Conservation (phyloP, 2,797 vertebrate species). For the Lerista edwardsae region DNA sequence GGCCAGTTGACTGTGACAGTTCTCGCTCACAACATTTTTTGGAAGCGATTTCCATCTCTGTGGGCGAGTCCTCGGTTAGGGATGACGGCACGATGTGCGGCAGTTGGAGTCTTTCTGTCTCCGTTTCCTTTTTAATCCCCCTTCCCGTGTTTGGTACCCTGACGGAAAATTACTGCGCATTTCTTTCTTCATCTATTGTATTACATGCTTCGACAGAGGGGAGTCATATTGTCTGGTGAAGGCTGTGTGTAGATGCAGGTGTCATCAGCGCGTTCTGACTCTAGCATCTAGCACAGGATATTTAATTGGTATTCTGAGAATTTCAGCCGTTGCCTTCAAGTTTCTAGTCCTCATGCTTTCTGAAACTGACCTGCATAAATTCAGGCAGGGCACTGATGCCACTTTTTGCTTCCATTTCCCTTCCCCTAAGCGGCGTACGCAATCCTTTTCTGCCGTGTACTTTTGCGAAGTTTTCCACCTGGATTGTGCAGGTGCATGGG, state of each 20-base stretch:
- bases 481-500: not conserved
- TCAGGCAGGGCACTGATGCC: not conserved
- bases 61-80: not conserved
- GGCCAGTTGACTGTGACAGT: constrained; percentile 1
- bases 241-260: not conserved
- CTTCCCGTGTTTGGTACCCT: too few species aligned
- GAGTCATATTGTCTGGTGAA: not conserved
- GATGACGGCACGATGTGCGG: not conserved
- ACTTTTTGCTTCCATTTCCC: not conserved
- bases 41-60: not conserved
- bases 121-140: not conserved
- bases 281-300: not conserved
- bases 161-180: not conserved
- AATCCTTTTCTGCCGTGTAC: not conserved
- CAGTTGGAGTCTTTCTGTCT: not conserved
- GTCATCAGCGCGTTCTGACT: not conserved
- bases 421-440: too few species aligned
- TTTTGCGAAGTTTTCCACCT: not conserved
- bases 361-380: not conserved
- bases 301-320: too few species aligned
- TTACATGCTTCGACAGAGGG: not conserved
- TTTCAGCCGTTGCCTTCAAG: not conserved
- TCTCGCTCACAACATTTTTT: rapidly evolving
- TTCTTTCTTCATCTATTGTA: not conserved
- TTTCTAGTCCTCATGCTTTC: not conserved